Percentiles rank a stretch among this genome's conserved stretches.
Evolutionary conservation across 2,888 invertebrate species (phyloP).

Genomic region (Stenurella melanura): DNA sequence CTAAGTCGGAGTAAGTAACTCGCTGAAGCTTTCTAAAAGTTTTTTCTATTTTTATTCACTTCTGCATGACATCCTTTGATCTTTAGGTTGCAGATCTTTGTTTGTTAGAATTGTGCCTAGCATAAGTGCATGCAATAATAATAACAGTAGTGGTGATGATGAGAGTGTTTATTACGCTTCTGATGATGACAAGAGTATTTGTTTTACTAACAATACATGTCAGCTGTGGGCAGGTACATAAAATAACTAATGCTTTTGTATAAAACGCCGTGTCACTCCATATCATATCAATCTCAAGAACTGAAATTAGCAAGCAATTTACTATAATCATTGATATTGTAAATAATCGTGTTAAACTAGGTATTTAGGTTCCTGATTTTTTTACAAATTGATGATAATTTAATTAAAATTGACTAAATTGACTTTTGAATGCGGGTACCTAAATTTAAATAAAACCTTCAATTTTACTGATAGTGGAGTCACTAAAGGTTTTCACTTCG

Average conservation of each 20-base stretch:
- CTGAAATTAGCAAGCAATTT: too few species aligned
- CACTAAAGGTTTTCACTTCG: too few species aligned
- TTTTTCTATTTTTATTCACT: not conserved
- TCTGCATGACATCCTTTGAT: constrained; percentile 11
- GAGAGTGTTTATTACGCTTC: not conserved
- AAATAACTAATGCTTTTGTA: constrained; percentile 6
- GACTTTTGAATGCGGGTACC: too few species aligned
- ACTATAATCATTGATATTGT: too few species aligned
- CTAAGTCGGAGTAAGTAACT: constrained; percentile 79
- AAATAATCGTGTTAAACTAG: not conserved
- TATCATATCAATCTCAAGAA: not conserved
- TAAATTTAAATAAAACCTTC: too few species aligned
- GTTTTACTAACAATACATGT: constrained; percentile 8
- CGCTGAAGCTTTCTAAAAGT: not conserved
- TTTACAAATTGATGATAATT: too few species aligned
- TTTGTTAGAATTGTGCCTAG: not conserved
- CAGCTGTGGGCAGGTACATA: not conserved
- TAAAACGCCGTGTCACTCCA: not conserved
- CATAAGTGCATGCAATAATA: not conserved
- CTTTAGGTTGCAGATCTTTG: constrained; percentile 9
- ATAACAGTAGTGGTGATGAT: constrained; percentile 10
- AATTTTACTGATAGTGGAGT: too few species aligned
- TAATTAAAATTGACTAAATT: too few species aligned
- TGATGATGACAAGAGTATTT: not conserved
- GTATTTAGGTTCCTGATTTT: too few species aligned